phyloP scores from a whole-genome alignment of 2,888 invertebrate species.

The Aricia artaxerxes region DNA sequence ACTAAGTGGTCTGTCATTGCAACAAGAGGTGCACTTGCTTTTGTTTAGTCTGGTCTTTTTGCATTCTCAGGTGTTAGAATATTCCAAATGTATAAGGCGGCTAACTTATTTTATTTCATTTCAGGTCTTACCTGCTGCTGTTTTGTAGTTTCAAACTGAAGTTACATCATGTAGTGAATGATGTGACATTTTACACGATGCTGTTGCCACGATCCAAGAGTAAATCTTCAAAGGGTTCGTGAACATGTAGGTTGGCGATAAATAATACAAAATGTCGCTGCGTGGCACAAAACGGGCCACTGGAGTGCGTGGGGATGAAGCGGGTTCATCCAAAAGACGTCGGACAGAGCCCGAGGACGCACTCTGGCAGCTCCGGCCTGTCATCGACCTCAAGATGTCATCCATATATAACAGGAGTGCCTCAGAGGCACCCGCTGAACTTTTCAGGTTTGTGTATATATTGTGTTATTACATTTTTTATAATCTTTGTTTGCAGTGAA shows the following conservation, averaged over 20 bases:
- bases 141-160: constrained; percentile 57
- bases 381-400: constrained; percentile 92
- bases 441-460: constrained; percentile 82
- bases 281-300: constrained; percentile 74
- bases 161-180: constrained; percentile 71
- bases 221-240: constrained; percentile 68
- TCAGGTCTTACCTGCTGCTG: constrained; percentile 58
- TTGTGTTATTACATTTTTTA: constrained; percentile 32
- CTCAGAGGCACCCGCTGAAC: constrained; percentile 91
- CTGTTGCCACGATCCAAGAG: constrained; percentile 75
- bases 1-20: not conserved
- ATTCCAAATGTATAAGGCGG: not conserved
- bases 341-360: constrained; percentile 71
- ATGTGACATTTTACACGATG: constrained; percentile 77
- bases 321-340: constrained; percentile 71
- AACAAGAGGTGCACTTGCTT: not conserved
- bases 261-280: constrained; percentile 68
- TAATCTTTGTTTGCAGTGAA: constrained; percentile 26
- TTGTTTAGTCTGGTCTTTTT: constrained; percentile 10
- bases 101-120: constrained; percentile 43
- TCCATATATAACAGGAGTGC: constrained; percentile 92
- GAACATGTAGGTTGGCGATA: constrained; percentile 75
- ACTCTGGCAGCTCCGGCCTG: constrained; percentile 90
- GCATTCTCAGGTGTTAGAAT: not conserved
- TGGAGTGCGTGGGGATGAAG: constrained; percentile 69